Evolutionary conservation across 2,113 vertebrate genomes (phyloP), one percentile per base, ranked within the genome.

Genomic region (Nesogale talazaci): DNA sequence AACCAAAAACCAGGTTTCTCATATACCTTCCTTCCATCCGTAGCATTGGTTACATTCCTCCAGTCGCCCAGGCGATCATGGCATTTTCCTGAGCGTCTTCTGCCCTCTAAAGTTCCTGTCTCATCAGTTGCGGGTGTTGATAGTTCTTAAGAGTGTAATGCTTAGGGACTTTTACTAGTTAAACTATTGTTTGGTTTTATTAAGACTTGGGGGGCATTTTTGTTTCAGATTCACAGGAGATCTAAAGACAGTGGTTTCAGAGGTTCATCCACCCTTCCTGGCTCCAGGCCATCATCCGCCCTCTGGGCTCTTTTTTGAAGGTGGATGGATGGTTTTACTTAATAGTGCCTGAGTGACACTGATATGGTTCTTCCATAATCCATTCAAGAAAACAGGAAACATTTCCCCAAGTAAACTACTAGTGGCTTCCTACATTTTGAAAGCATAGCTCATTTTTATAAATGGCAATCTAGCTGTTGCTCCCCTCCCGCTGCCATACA

Each of bases 311-410:
- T 46, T 86, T 56, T 76, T 78, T 72, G 40, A 42, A 82, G 25
- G 63, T 65, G 69, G 31, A 76, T 88, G 69, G 31, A 76, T 88
- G 5, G 4, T 79, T 52, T 95, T 89, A 65, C 86, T 83, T 85
- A 82, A 92, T 59, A 65, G 22, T 22, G 34, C 87, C 34, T 42
- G 86, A n/a, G 75, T 78, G 76, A 76, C 46, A 42, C 46, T 67
- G 42, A 67, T 20, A 5, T 46, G 11, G 1, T 90, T 83, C 46
- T 95, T 57, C 29, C 82, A 19, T 57, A 83, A 52, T 42, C 83
- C 46, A 67, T 81, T 65, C 31, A 91, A 92, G 67, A 31, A 83
- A 91, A 94, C n/a, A 93, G 86, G 77, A 89, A 85, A n/a, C 75
- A 36, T 83, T 76, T 86, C 34, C 40, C 65, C 59, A 86, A 88